Evolutionary conservation across 2,888 invertebrate species (phyloP), one percentile per base, ranked within the genome.

Genomic region (Ennomos quercinarius): DNA sequence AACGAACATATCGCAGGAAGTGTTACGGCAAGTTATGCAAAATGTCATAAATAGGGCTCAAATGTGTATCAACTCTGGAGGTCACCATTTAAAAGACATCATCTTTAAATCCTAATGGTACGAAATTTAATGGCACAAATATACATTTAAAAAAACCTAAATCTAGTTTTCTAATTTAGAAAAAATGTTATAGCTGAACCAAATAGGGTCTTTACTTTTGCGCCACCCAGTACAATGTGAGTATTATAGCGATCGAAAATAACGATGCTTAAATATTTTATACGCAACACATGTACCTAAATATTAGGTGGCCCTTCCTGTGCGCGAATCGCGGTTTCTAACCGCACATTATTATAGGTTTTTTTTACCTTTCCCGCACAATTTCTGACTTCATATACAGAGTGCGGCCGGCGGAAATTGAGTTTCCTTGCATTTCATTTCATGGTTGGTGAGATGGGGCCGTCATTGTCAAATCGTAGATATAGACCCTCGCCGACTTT

Each of bases 401-500:
- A 72, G 68, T 57, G 69, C 73, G 75, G 72, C 66, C 65, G 69
- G 67, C 76, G 84, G 83, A 87, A 86, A 87, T 87, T 83, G 80
- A 77, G 75, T 85, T 83, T 77, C 73, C 75, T 76, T 83, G 77
- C 82, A 80, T 86, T 81, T 80, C 78, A 77, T 83, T 86, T 80
- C 71, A 77, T 72, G 81, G 71, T 64, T 72, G 71, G 61, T 64
- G 55, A 65, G 62, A 53, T 61, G 72, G 66, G 65, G 54, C 54
- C 67, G 66, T 64, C 71, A 75, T 77, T 81, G 78, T 78, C 69
- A 70, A 70, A 65, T 61, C 65, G 53, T 68, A 61, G 64, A 68
- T 59, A 60, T 51, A 67, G 58, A 63, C 73, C 69, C 67, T 68
- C 60, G 34, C 50, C 50, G 68, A 71, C 67, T 58, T 61, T 76